Conservation (phyloP, 1,140 invertebrate genomes). For the Archegozetes longisetosus region DNA sequence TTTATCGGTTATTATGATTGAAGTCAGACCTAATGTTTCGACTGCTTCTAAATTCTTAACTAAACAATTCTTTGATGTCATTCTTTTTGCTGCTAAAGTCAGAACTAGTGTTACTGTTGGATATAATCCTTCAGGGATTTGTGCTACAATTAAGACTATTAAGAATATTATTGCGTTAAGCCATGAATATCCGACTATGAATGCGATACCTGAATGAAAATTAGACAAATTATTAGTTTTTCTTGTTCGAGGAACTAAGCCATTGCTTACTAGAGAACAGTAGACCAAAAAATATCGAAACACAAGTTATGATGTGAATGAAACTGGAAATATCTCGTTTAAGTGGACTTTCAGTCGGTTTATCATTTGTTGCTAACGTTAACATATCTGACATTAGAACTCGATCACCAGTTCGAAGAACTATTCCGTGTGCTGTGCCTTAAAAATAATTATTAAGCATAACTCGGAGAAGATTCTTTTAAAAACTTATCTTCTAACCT, state of each 20-base stretch:
- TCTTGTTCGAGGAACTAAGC: not conserved
- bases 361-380: constrained; percentile 80
- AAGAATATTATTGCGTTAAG: constrained; percentile 95
- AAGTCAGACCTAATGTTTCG: constrained; percentile 28
- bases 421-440: constrained; percentile 60
- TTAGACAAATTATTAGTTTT: no score
- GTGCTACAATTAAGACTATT: constrained; percentile 47
- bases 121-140: constrained; percentile 29
- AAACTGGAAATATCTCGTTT: constrained; percentile 73
- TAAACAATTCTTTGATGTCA: constrained; percentile 27
- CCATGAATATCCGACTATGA: constrained; percentile 93
- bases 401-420: constrained; percentile 87
- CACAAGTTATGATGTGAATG: constrained; percentile 94
- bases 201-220: constrained; percentile 29
- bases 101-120: constrained; percentile 23
- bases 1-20: constrained; percentile 28
- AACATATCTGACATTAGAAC: constrained; percentile 97
- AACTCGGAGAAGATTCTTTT: no score
- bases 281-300: constrained; percentile 31
- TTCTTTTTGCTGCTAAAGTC: constrained; percentile 17
- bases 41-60: constrained; percentile 29
- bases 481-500: no score
- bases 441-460: not conserved
- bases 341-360: constrained; percentile 60
- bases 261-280: constrained; percentile 22